These are phyloP conservation scores for Dynastes maya DNA, from an alignment of 2,888 invertebrate genomes.

Conservation along the genomic window DNA sequence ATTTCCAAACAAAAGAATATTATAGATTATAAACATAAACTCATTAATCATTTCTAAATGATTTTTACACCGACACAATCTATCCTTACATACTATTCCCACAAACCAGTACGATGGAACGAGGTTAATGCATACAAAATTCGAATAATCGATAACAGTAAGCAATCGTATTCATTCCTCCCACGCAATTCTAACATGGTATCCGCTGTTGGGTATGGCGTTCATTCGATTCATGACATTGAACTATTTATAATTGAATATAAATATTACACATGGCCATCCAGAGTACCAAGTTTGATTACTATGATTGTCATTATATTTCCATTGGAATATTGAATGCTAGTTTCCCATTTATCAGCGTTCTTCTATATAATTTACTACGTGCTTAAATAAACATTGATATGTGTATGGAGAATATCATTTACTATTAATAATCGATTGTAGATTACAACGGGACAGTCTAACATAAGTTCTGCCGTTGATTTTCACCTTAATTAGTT, in stretches of 20 bases:
- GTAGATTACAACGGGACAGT: no score
- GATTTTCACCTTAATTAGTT: no score
- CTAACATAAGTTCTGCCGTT: no score
- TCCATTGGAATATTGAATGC: background rate
- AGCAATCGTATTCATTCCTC: background rate
- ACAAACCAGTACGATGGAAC: background rate
- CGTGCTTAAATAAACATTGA: background rate
- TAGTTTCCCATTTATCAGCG: background rate
- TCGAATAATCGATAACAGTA: constrained; percentile 4
- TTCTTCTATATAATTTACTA: background rate
- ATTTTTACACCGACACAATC: background rate
- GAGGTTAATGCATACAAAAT: constrained; percentile 19
- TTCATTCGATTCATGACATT: background rate
- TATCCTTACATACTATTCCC: background rate
- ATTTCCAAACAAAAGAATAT: constrained; percentile 2
- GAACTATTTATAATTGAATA: constrained; percentile 10
- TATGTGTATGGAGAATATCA: background rate
- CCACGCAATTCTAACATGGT: background rate
- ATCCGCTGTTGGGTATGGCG: no score
- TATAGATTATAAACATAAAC: background rate
- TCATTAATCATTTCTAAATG: constrained; percentile 9
- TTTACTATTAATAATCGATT: background rate
- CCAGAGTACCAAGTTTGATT: background rate
- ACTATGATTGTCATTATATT: background rate
- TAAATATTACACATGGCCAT: background rate